These are phyloP conservation scores for Ictalurus furcatus DNA, from an alignment of 2,113 vertebrate genomes.

Conservation along the genomic window DNA sequence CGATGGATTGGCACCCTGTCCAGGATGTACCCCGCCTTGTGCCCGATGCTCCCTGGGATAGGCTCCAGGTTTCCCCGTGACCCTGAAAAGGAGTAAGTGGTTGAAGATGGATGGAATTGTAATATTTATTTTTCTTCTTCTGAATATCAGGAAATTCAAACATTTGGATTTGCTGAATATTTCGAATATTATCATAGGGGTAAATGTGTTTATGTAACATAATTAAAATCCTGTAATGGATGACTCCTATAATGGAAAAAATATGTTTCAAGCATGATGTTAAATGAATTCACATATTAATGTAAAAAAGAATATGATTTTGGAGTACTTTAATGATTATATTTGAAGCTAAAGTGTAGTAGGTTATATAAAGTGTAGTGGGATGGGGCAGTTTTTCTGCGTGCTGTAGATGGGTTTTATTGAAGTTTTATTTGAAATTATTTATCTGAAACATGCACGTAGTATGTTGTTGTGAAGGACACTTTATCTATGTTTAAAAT, in stretches of 20 bases:
- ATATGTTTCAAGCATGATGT: background rate
- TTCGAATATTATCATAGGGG: background rate
- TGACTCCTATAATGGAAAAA: background rate
- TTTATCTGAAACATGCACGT: background rate
- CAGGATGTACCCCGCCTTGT: no score
- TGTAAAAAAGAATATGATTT: background rate
- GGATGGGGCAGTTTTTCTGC: background rate
- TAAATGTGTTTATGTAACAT: background rate
- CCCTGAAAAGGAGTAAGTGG: no score
- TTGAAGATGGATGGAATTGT: background rate
- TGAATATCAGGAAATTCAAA: background rate
- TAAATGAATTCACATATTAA: background rate
- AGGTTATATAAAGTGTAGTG: background rate
- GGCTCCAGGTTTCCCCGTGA: no score
- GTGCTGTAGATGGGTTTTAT: background rate
- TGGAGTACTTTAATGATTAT: background rate
- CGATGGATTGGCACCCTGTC: no score
- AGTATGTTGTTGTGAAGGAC: background rate
- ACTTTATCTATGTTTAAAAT: background rate
- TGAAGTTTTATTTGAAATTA: no score
- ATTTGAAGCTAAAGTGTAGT: background rate
- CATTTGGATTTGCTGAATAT: background rate
- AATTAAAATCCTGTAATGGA: background rate
- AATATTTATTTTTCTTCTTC: background rate
- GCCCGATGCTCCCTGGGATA: no score